phyloP scores from a whole-genome alignment of 2,797 vertebrate genomes.

The Leptoclinus maculatus region DNA sequence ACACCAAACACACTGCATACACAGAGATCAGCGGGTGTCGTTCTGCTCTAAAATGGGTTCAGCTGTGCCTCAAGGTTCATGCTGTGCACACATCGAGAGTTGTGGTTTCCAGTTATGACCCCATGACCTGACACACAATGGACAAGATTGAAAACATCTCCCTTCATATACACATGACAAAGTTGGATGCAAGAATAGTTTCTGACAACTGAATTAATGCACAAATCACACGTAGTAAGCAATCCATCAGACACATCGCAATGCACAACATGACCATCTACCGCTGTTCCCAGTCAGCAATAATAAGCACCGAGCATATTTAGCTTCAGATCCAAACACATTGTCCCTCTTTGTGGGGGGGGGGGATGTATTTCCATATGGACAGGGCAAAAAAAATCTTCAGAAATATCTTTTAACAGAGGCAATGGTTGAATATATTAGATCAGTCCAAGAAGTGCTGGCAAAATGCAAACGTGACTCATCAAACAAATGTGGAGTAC shows the following conservation, averaged over 20 bases:
- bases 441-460: slow-evolving; percentile 38
- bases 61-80: not conserved
- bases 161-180: not conserved
- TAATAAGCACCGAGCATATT: slow-evolving; percentile 61
- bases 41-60: slow-evolving; percentile 33
- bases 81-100: slow-evolving; percentile 12
- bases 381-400: slow-evolving; percentile 1
- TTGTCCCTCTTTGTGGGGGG: slow-evolving; percentile 25
- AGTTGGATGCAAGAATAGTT: slow-evolving; percentile 17
- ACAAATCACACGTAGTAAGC: slow-evolving; percentile 55
- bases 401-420: slow-evolving; percentile 8
- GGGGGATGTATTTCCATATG: slow-evolving; percentile 71
- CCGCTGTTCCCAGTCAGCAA: slow-evolving; percentile 67
- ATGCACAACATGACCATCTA: slow-evolving; percentile 37
- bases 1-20: slow-evolving; percentile 42
- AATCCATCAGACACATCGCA: slow-evolving; percentile 61
- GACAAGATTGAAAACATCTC: not conserved
- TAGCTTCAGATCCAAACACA: slow-evolving; percentile 44
- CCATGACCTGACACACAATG: slow-evolving; percentile 13
- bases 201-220: slow-evolving; percentile 39
- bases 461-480: slow-evolving; percentile 34
- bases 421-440: slow-evolving; percentile 22
- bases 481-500: slow-evolving; percentile 28
- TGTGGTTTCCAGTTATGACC: slow-evolving; percentile 50
- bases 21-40: slow-evolving; percentile 39